Evolutionary conservation across 2,797 vertebrate genomes (phyloP).

Genomic region (Eulemur mongoz): DNA sequence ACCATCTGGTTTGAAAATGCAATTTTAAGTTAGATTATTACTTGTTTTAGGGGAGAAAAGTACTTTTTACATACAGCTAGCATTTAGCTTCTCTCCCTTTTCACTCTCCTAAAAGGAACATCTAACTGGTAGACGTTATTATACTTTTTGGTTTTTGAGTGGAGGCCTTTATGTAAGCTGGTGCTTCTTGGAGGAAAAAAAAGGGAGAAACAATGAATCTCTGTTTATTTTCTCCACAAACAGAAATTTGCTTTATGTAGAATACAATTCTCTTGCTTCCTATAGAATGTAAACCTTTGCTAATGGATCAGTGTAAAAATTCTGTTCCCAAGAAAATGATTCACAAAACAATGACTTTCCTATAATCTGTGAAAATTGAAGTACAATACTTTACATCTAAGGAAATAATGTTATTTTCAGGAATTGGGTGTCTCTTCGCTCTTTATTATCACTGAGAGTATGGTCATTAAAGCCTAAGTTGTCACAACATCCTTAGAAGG

Average conservation of each 20-base stretch:
- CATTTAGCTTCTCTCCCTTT: background rate
- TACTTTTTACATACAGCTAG: background rate
- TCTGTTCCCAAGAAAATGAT: background rate
- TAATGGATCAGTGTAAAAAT: constrained; percentile 3
- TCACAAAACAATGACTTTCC: constrained; percentile 28
- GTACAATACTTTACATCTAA: background rate
- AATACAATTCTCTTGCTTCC: background rate
- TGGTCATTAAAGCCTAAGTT: background rate
- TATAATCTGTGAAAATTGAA: constrained; percentile 58
- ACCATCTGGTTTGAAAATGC: background rate
- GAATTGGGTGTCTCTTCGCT: background rate
- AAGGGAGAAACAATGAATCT: background rate
- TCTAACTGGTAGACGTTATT: background rate
- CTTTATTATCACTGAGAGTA: background rate
- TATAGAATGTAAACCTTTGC: background rate
- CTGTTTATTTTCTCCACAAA: background rate
- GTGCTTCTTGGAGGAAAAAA: background rate
- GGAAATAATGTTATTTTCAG: background rate
- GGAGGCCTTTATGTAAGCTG: background rate
- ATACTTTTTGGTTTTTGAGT: background rate
- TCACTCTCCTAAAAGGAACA: background rate
- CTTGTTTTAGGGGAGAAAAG: constrained; percentile 19
- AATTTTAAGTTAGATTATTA: background rate
- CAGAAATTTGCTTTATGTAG: background rate
- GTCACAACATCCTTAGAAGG: background rate